Conservation (phyloP, 2,888 invertebrate species). For the Uloborus plumipes region DNA sequence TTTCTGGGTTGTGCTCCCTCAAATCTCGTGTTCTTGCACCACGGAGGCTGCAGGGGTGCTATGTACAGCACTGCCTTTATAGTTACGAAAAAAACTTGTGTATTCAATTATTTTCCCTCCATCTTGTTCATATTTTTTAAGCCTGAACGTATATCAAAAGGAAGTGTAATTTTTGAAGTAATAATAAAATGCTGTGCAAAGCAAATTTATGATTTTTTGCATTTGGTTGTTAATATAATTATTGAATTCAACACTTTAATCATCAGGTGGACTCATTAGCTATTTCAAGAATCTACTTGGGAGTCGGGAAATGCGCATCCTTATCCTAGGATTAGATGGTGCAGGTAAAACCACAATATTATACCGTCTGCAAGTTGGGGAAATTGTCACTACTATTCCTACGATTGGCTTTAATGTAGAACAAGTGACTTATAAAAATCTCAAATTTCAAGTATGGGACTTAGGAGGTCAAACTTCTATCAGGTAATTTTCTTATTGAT, state of each 20-base stretch:
- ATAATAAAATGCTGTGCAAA: too few relatives aligned
- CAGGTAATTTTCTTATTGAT: conserved; percentile 76
- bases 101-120: too few relatives aligned
- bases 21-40: too few relatives aligned
- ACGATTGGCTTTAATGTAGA: conserved; percentile 93
- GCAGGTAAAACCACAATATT: conserved; percentile 94
- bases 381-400: conserved; percentile 92
- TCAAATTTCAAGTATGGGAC: conserved; percentile 99
- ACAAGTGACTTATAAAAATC: conserved; percentile 98
- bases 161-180: too few relatives aligned
- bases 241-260: conserved; percentile 69
- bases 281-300: conserved; percentile 90
- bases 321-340: conserved; percentile 76
- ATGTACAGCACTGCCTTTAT: too few relatives aligned
- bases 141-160: too few relatives aligned
- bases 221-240: too few relatives aligned
- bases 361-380: conserved; percentile 96
- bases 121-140: too few relatives aligned
- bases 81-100: too few relatives aligned
- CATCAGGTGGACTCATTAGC: conserved; percentile 91
- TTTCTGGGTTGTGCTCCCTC: too few relatives aligned
- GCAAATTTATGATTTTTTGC: too few relatives aligned
- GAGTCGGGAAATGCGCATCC: conserved; percentile 74
- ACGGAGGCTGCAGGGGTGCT: too few relatives aligned
- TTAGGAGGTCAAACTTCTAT: conserved; percentile 99